phyloP scores from a whole-genome alignment of 2,113 vertebrate species.

The human region DNA sequence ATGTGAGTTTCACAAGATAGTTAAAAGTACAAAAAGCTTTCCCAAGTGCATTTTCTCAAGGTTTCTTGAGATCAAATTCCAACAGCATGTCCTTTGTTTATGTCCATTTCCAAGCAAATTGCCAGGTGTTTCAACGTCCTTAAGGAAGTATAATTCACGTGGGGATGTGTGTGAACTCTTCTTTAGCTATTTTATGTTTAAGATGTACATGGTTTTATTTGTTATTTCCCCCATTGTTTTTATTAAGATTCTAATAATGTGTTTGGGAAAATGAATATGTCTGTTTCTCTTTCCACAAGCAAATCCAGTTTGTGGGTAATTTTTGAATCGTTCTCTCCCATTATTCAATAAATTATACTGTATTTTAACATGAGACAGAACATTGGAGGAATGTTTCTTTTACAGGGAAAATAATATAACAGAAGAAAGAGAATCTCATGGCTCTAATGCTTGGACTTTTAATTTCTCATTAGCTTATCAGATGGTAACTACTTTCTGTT shows the following conservation, averaged over 20 bases:
- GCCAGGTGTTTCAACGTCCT: constrained; percentile 59
- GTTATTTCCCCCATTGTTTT: background rate
- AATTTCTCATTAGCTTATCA: background rate
- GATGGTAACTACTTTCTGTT: background rate
- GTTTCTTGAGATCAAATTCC: constrained; percentile 12
- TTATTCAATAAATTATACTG: background rate
- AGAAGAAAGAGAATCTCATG: background rate
- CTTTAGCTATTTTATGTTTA: background rate
- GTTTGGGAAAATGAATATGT: background rate
- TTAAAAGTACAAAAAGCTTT: constrained; percentile 31
- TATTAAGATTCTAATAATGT: constrained; percentile 6
- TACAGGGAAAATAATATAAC: background rate
- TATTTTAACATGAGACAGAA: background rate
- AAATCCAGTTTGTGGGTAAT: background rate
- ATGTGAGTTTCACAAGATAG: background rate
- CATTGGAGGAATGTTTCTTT: background rate
- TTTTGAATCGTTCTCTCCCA: background rate
- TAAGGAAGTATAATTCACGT: constrained; percentile 7
- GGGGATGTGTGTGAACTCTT: background rate
- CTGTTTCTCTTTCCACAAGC: background rate
- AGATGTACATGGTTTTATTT: background rate
- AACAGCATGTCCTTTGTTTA: background rate
- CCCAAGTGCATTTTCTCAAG: constrained; percentile 17
- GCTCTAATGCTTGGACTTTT: background rate
- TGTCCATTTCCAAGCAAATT: constrained; percentile 7